Percentiles rank a stretch among this genome's conserved stretches.
phyloP scores from a whole-genome alignment of 2,113 vertebrate genomes.

The Todiramphus chloris region DNA sequence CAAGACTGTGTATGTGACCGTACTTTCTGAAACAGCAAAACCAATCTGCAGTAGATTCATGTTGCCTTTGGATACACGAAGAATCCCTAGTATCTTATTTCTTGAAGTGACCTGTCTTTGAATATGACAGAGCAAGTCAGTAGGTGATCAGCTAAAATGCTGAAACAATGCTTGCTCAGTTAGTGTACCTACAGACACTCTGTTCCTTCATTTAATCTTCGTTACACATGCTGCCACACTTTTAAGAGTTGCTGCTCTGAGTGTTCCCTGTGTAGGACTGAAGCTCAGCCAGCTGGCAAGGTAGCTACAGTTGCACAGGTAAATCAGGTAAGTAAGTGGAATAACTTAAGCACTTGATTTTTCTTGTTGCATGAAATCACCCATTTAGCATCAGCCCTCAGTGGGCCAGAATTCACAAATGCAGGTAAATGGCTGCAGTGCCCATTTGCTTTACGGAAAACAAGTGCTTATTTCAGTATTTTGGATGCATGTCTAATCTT shows the following conservation, averaged over 20 bases:
- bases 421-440: background rate
- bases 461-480: background rate
- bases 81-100: background rate
- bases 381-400: background rate
- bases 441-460: background rate
- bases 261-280: background rate
- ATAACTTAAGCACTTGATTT: background rate
- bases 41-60: background rate
- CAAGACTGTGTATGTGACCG: background rate
- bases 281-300: background rate
- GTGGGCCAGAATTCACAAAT: background rate
- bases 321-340: background rate
- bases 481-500: background rate
- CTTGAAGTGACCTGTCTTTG: background rate
- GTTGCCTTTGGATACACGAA: background rate
- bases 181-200: background rate
- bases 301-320: background rate
- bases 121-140: background rate
- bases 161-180: background rate
- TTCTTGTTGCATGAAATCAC: background rate
- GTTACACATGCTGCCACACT: background rate
- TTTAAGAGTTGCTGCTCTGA: background rate
- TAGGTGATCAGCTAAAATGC: background rate
- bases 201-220: background rate
- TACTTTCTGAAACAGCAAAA: slow-evolving; percentile 11